Percentiles rank a stretch among this genome's conserved stretches.
These are phyloP conservation scores for Podotricha telesiphe DNA, from an alignment of 2,888 invertebrate species.

Conservation along the genomic window DNA sequence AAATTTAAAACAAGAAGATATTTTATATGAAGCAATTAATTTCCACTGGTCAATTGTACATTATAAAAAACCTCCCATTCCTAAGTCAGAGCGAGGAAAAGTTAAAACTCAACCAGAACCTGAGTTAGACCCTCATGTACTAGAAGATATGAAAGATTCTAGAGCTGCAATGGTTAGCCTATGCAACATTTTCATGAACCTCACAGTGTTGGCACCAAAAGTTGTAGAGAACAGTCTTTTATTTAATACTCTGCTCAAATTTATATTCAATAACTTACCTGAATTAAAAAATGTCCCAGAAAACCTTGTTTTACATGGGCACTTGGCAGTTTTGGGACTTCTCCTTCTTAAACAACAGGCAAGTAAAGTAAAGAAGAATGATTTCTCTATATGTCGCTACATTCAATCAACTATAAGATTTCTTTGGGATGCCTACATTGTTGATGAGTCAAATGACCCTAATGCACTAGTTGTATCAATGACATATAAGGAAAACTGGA, in stretches of 20 bases:
- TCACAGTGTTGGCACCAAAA: constrained; percentile 93
- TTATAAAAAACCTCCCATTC: constrained; percentile 91
- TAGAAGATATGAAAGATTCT: constrained; percentile 93
- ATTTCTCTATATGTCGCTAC: constrained; percentile 94
- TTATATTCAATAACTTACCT: constrained; percentile 92
- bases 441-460: constrained; percentile 94
- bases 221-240: constrained; percentile 90
- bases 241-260: constrained; percentile 92
- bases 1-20: constrained; percentile 90
- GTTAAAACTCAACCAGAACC: constrained; percentile 89
- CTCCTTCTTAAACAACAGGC: constrained; percentile 92
- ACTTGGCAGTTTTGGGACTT: constrained; percentile 91
- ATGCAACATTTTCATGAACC: constrained; percentile 96
- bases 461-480: constrained; percentile 92
- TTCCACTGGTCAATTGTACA: constrained; percentile 95
- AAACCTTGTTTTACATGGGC: constrained; percentile 93
- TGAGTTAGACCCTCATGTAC: constrained; percentile 87
- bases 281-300: constrained; percentile 92
- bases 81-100: constrained; percentile 90
- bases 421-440: constrained; percentile 95
- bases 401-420: constrained; percentile 95
- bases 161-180: constrained; percentile 93
- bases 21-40: constrained; percentile 90
- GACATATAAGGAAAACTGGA: constrained; percentile 94
- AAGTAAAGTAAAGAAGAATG: constrained; percentile 92